Evolutionary conservation across 2,888 invertebrate species (phyloP).

Genomic region (Eilema depressum): DNA sequence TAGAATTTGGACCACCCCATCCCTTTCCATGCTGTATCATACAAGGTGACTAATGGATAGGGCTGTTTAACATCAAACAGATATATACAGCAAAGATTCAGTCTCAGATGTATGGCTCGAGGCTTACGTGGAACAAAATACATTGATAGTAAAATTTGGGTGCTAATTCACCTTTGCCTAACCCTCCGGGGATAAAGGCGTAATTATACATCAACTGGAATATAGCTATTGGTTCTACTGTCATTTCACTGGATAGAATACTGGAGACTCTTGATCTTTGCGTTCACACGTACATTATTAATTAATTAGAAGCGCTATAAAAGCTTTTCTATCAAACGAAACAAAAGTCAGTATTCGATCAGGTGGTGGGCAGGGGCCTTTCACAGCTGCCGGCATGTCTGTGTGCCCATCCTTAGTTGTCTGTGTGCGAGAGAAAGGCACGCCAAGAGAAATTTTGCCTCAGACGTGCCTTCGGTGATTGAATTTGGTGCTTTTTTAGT

Average conservation of each 20-base stretch:
- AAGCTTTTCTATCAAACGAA: constrained; percentile 6
- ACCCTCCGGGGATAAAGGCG: too few relatives aligned
- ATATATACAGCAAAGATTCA: too few relatives aligned
- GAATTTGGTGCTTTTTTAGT: constrained; percentile 26
- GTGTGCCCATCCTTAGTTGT: constrained; percentile 33
- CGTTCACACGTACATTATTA: neutral
- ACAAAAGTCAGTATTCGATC: constrained; percentile 29
- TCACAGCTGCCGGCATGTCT: constrained; percentile 42
- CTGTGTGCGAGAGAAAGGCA: constrained; percentile 50
- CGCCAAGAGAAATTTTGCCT: constrained; percentile 47
- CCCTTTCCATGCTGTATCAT: too few relatives aligned
- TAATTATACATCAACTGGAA: too few relatives aligned
- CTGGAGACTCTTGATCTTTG: neutral
- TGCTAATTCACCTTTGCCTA: too few relatives aligned
- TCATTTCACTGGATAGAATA: neutral
- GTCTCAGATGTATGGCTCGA: too few relatives aligned
- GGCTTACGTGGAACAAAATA: too few relatives aligned
- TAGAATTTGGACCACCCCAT: too few relatives aligned
- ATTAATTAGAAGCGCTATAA: neutral
- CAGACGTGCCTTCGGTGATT: constrained; percentile 38
- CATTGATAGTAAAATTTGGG: too few relatives aligned
- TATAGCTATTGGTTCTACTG: neutral
- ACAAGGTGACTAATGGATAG: too few relatives aligned
- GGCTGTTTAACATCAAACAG: too few relatives aligned
- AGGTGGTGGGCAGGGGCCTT: constrained; percentile 33